Evolutionary conservation across 1,140 invertebrate species (phyloP).

Genomic region (Pseudomyrmex concolor): DNA sequence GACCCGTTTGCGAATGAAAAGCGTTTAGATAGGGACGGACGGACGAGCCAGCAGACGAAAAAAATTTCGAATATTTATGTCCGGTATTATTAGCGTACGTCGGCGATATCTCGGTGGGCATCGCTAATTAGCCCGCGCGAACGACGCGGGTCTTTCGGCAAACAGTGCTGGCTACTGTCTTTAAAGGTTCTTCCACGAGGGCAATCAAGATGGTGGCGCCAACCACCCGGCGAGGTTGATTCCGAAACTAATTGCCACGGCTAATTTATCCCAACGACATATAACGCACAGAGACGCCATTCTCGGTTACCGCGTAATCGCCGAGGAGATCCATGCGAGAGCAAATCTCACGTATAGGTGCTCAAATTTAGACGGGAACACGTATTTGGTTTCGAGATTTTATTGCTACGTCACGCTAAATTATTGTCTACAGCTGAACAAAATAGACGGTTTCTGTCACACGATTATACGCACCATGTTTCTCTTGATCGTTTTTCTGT

Average conservation of each 20-base stretch:
- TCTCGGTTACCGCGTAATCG: conserved; percentile 77
- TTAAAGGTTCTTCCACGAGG: conserved; percentile 72
- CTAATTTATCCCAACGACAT: conserved; percentile 85
- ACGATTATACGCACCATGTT: conserved; percentile 34
- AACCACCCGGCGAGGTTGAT: conserved; percentile 82
- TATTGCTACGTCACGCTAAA: not conserved
- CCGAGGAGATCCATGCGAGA: not conserved
- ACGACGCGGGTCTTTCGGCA: conserved; percentile 81
- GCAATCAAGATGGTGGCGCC: conserved; percentile 85
- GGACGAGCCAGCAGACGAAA: conserved; percentile 75
- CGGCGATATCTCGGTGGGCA: conserved; percentile 84
- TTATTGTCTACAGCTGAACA: conserved; percentile 33
- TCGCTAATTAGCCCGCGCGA: conserved; percentile 85
- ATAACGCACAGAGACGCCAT: conserved; percentile 80
- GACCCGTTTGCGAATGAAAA: conserved; percentile 13
- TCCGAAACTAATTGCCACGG: conserved; percentile 84
- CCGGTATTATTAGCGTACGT: conserved; percentile 84
- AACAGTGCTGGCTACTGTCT: conserved; percentile 85
- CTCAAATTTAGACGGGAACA: conserved; percentile 42
- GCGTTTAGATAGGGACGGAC: conserved; percentile 32
- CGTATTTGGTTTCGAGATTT: not conserved
- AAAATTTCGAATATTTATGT: conserved; percentile 84
- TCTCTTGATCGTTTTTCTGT: not conserved
- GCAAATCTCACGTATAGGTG: conserved; percentile 8
- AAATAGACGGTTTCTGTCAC: conserved; percentile 3